A percentile compares a stretch with the other conserved stretches of the same genome.
These are phyloP conservation scores for Entomobrya proxima DNA, from an alignment of 2,888 invertebrate genomes.

Conservation along the genomic window DNA sequence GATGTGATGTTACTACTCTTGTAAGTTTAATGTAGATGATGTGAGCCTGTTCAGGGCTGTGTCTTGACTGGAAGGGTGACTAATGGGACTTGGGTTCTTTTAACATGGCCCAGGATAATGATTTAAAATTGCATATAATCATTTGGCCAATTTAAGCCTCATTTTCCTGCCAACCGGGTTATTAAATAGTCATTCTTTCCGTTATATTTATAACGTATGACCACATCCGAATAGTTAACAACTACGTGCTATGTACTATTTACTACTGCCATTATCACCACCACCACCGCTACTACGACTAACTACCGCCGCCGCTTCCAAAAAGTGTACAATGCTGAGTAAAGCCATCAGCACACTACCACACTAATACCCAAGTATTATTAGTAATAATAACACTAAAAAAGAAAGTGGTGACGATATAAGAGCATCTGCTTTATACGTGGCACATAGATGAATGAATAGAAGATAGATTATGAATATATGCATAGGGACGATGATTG, in stretches of 20 bases:
- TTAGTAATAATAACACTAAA: slow-evolving; percentile 42
- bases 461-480: slow-evolving; percentile 29
- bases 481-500: neutral
- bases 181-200: slow-evolving; percentile 76
- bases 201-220: slow-evolving; percentile 76
- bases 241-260: slow-evolving; percentile 62
- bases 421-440: neutral
- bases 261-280: slow-evolving; percentile 32
- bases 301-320: neutral
- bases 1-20: slow-evolving; percentile 36
- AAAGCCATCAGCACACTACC: slow-evolving; percentile 11
- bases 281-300: slow-evolving; percentile 7
- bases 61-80: slow-evolving; percentile 76
- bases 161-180: slow-evolving; percentile 76
- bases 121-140: slow-evolving; percentile 76
- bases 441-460: neutral
- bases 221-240: slow-evolving; percentile 74
- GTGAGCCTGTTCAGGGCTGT: slow-evolving; percentile 74
- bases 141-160: slow-evolving; percentile 76
- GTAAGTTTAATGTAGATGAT: slow-evolving; percentile 60
- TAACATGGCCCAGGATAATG: slow-evolving; percentile 75
- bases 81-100: slow-evolving; percentile 76
- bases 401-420: slow-evolving; percentile 29
- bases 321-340: neutral
- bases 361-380: slow-evolving; percentile 45